phyloP scores from a whole-genome alignment of 2,797 vertebrate species.

The Falco berigora region DNA sequence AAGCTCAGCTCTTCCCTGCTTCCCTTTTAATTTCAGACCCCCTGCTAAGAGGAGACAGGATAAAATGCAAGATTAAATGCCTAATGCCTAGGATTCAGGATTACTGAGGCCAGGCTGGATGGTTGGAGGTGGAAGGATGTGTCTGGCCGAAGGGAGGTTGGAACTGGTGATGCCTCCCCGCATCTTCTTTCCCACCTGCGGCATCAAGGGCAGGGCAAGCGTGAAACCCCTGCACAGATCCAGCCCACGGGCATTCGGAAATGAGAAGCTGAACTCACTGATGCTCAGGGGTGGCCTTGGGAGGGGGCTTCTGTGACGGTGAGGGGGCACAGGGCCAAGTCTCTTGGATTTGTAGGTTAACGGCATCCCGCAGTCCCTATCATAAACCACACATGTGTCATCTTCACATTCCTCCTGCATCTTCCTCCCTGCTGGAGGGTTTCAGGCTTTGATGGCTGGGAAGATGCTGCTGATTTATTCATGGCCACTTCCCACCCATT shows the following conservation, averaged over 20 bases:
- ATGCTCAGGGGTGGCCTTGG: background rate
- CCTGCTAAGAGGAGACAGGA: background rate
- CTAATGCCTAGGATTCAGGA: conserved; percentile 35
- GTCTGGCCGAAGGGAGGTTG: background rate
- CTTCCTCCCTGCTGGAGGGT: rapidly evolving
- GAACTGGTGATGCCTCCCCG: background rate
- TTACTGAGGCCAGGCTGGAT: background rate
- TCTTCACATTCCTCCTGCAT: background rate
- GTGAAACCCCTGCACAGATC: background rate
- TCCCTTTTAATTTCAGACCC: conserved; percentile 32
- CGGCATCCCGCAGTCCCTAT: rapidly evolving
- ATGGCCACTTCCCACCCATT: conserved; percentile 52
- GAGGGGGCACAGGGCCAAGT: background rate
- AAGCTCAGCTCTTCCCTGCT: background rate
- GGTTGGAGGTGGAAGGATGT: background rate
- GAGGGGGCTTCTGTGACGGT: background rate
- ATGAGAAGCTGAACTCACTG: rapidly evolving
- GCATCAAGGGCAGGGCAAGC: rapidly evolving
- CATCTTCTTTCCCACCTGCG: background rate
- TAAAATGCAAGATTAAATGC: conserved; percentile 41
- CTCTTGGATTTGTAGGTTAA: background rate
- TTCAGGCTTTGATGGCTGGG: background rate
- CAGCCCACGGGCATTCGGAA: background rate
- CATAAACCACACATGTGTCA: rapidly evolving
- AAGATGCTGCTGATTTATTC: conserved; percentile 50